A percentile compares a stretch with the other conserved stretches of the same genome.
These are phyloP conservation scores for Lithophane semibrunnea DNA, from an alignment of 2,888 invertebrate species.

Conservation along the genomic window DNA sequence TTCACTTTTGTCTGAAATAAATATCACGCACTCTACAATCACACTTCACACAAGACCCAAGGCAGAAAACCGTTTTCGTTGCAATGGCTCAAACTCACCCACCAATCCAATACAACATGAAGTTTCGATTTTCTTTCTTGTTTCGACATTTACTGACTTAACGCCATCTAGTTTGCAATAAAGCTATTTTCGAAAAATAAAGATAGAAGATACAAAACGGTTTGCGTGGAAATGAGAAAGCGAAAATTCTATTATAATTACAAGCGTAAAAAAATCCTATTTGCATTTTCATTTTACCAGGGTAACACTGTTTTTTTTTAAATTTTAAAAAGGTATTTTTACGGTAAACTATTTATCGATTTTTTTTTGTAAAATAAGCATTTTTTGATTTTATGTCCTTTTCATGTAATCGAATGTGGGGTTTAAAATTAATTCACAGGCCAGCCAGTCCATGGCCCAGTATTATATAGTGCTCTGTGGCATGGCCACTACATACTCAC, in stretches of 20 bases:
- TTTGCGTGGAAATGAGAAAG: constrained; percentile 29
- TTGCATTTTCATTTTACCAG: background rate
- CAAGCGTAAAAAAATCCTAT: constrained; percentile 16
- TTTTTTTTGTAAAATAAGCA: fast-evolving
- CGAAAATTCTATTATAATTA: background rate
- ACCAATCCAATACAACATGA: constrained; percentile 67
- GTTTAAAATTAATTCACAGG: background rate
- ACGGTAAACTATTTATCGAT: background rate
- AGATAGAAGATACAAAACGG: constrained; percentile 35
- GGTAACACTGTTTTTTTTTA: background rate
- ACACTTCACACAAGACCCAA: constrained; percentile 88
- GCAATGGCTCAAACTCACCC: constrained; percentile 76
- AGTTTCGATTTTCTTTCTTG: constrained; percentile 82
- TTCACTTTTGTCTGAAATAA: constrained; percentile 81
- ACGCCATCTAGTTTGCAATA: constrained; percentile 76
- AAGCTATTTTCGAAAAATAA: constrained; percentile 4
- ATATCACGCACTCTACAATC: constrained; percentile 85
- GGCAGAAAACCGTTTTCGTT: constrained; percentile 89
- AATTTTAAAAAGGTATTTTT: background rate
- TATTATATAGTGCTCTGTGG: too few species aligned
- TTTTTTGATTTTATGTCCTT: background rate
- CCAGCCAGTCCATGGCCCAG: too few species aligned
- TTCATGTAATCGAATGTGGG: background rate
- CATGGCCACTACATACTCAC: too few species aligned
- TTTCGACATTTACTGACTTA: constrained; percentile 65